Evolutionary conservation across 2,888 invertebrate species (phyloP), one percentile per base, ranked within the genome.

Genomic region (Furcula furcula): DNA sequence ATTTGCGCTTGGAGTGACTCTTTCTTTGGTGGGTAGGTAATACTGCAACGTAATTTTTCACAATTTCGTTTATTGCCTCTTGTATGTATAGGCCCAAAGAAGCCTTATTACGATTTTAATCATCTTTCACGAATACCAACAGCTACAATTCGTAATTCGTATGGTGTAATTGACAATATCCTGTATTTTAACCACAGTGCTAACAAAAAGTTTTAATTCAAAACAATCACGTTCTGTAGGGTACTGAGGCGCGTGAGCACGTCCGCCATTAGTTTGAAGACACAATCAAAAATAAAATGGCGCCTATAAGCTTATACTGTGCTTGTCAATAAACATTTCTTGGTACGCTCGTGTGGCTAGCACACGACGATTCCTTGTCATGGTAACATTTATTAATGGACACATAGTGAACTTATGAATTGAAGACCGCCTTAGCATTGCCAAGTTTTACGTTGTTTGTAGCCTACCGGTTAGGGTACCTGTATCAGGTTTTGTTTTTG

Each of bases 281-380:
- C 56, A 71, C 72, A 73, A 73, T 74, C 65, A 62, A 74, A 75
- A 68, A 70, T 58, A 67, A 71, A 72, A 71, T 65, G 65, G 65
- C 55, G 46, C 38, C 70, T 56, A 61, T 61, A 53, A 64, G 66
- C 65, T 65, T 71, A 65, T 55, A 49, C 45, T 44, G 14, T 57
- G 53, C 48, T 62, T 63, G 56, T 65, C 65, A 62, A 59, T 70
- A 58, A 59, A 61, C 50, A 54, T 55, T 75, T 72, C 66, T 57
- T 35, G 49, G 64, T 66, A 68, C 37, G 52, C 47, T 59, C 67
- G 66, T 67, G 73, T 55, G 37, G 34, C 52, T 55, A 46, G 49
- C 63, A 56, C 76, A 77, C 76, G 76, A 76, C 55, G 56, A 43
- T 55, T 44, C 39, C 46, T 44, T 52, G 59, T 16, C 54, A 60